A percentile compares a stretch with the other conserved stretches of the same genome.
Evolutionary conservation across 2,888 invertebrate genomes (phyloP).

Genomic region (Sturmia bella): DNA sequence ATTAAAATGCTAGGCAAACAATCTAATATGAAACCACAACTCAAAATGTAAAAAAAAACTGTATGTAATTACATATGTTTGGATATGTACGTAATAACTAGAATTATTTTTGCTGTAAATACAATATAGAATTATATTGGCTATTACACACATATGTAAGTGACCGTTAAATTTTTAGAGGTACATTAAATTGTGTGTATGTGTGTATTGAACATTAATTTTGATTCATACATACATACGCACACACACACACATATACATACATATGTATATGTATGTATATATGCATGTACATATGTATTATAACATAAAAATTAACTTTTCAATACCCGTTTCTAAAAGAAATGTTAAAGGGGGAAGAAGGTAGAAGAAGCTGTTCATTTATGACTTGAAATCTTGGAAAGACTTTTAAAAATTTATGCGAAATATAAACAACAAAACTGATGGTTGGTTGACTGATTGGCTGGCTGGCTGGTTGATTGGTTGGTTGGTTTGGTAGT

Average conservation of each 20-base stretch:
- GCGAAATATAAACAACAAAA: constrained; percentile 60
- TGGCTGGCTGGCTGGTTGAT: constrained; percentile 13
- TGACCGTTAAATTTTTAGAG: constrained; percentile 34
- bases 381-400: constrained; percentile 19
- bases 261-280: too few relatives aligned
- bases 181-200: constrained; percentile 34
- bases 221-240: constrained; percentile 32
- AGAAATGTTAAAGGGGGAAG: constrained; percentile 46
- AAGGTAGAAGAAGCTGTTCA: constrained; percentile 7
- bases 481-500: constrained; percentile 54
- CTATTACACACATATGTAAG: constrained; percentile 49
- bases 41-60: constrained; percentile 46
- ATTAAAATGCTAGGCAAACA: constrained; percentile 39
- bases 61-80: not conserved
- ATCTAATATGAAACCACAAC: constrained; percentile 60
- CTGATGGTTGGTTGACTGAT: constrained; percentile 46
- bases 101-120: constrained; percentile 44
- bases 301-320: constrained; percentile 34
- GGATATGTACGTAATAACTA: constrained; percentile 20
- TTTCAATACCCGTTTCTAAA: constrained; percentile 49
- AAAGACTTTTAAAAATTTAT: constrained; percentile 25
- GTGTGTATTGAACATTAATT: constrained; percentile 15
- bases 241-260: too few relatives aligned
- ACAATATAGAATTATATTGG: constrained; percentile 34
- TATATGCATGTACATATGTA: too few relatives aligned